Evolutionary conservation across 2,888 invertebrate genomes (phyloP).

Genomic region (Zygothrica quintamaculata): DNA sequence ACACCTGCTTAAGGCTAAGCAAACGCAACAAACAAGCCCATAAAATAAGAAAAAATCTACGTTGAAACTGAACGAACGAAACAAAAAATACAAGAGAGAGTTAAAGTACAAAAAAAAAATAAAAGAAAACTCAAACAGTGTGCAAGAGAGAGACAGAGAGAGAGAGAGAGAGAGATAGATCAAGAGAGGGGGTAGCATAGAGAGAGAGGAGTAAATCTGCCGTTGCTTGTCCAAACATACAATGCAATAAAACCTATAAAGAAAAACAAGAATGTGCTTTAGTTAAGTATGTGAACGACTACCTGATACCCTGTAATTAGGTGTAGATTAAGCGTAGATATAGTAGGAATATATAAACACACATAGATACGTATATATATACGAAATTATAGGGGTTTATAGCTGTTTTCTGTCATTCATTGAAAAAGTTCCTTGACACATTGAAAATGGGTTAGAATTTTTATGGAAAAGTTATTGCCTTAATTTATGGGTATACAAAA

Average conservation of each 20-base stretch:
- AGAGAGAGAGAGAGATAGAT: background rate
- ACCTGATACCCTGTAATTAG: too few species aligned
- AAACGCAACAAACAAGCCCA: conserved; percentile 47
- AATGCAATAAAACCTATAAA: conserved; percentile 39
- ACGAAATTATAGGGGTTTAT: too few species aligned
- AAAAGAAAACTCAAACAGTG: conserved; percentile 1
- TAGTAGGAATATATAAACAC: too few species aligned
- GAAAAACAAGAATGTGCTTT: conserved; percentile 26
- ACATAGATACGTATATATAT: too few species aligned
- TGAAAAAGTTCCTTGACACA: too few species aligned
- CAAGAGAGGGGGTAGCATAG: conserved; percentile 1
- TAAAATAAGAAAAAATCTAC: conserved; percentile 33
- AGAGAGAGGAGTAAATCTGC: conserved; percentile 46
- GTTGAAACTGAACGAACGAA: conserved; percentile 12
- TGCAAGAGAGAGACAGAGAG: conserved; percentile 1
- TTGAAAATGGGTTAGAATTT: too few species aligned
- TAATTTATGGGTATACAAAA: too few species aligned
- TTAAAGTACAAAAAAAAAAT: background rate
- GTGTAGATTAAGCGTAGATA: too few species aligned
- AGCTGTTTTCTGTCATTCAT: too few species aligned
- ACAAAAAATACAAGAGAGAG: conserved; percentile 3
- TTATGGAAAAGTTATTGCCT: too few species aligned
- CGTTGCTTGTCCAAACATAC: conserved; percentile 55
- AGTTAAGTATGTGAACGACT: too few species aligned
- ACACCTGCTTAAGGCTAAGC: conserved; percentile 69